Percentiles rank a stretch among this genome's conserved stretches.
These are phyloP conservation scores for Drosophila azteca DNA, from an alignment of 1,140 invertebrate genomes.

Conservation along the genomic window DNA sequence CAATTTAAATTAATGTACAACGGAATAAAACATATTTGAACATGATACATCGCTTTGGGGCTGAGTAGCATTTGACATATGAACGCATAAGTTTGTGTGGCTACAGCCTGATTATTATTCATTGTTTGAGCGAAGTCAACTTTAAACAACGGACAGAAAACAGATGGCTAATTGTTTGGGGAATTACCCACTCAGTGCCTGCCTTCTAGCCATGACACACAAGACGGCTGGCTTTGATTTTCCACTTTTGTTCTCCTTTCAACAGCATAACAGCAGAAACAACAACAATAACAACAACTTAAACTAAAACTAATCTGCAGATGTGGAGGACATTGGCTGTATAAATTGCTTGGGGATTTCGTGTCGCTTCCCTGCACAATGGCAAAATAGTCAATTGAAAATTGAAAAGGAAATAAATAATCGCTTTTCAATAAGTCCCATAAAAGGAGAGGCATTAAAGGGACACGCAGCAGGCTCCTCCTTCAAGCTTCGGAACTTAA, in stretches of 20 bases:
- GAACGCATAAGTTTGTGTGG: background rate
- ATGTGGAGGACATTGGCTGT: conserved; percentile 49
- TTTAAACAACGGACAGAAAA: conserved; percentile 43
- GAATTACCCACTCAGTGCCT: conserved; percentile 38
- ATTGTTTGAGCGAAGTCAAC: conserved; percentile 45
- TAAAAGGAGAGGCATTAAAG: no score
- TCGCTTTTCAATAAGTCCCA: no score
- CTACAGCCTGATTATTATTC: conserved; percentile 23
- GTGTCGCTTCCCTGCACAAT: conserved; percentile 29
- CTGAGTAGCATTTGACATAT: no score
- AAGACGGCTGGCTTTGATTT: conserved; percentile 58
- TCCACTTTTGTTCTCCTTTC: conserved; percentile 53
- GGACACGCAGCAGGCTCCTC: no score
- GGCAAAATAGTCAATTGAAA: conserved; percentile 44
- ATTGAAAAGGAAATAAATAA: background rate
- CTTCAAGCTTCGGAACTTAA: no score
- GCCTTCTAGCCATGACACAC: conserved; percentile 21
- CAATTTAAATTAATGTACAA: no score
- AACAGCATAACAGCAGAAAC: conserved; percentile 11
- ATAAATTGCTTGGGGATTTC: conserved; percentile 67
- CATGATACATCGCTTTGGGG: no score
- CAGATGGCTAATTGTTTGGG: conserved; percentile 61
- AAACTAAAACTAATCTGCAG: conserved; percentile 55
- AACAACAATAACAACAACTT: conserved; percentile 22
- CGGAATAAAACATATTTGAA: no score